Evolutionary conservation across 2,888 invertebrate genomes (phyloP), one percentile per base, ranked within the genome.

Genomic region (Bellardia pandia): DNA sequence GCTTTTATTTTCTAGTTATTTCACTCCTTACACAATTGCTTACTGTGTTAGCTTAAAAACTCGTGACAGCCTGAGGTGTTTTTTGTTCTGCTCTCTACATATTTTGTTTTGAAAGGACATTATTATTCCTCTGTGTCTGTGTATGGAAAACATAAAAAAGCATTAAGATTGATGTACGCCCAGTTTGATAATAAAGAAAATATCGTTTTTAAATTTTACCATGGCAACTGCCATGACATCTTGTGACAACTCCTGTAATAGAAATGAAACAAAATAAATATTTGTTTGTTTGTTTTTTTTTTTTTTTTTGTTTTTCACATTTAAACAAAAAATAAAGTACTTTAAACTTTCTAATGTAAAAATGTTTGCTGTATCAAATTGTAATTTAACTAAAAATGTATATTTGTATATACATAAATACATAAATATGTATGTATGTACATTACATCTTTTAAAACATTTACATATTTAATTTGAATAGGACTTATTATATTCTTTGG

Each of bases 151-250:
- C 81, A 85, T 81, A 72, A 64, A 23, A 78, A 58, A 75, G 62
- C 85, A 82, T 71, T n/a, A 85, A 82, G 81, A 87, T 87, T 87
- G 85, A 81, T 85, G 81, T 82, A 87, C 87, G 87, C 87, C 85
- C 87, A 75, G 72, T 87, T 87, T 87, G 87, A 87, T 87, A 85
- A 87, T 68, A 84, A 77, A 84, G 51, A 76, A 85, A 71, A 75
- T 85, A 79, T 75, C n/a, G 53, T 79, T 78, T 69, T 79, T 11
- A 68, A 79, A 42, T 68, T 79, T 79, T 56, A 30, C n/a, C 53
- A 85, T 66, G 66, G 60, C 66, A 85, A 82, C 68, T 79, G 16
- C 77, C 81, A 62, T 81, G 81, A 78, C 69, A 75, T 62, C 64
- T 86, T 87, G 74, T 87, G 85, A 78, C 81, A 87, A 69, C 79